phyloP scores from a whole-genome alignment of 2,888 invertebrate species.

The Dynastes tityus region DNA sequence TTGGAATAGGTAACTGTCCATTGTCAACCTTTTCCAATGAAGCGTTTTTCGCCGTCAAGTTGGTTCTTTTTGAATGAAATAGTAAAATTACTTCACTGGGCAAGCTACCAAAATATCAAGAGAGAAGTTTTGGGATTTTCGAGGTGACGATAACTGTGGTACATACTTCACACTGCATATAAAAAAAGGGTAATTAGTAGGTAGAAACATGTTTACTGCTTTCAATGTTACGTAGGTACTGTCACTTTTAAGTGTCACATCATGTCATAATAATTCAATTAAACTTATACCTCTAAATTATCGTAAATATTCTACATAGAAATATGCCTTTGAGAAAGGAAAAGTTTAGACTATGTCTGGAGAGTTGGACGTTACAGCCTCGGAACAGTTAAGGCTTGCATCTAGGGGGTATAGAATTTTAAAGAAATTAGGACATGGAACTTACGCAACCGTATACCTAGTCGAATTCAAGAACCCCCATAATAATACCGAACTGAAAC shows the following conservation, averaged over 20 bases:
- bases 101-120: too few relatives aligned
- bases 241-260: constrained; percentile 32
- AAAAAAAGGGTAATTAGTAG: too few relatives aligned
- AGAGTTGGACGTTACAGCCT: constrained; percentile 69
- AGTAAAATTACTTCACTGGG: too few relatives aligned
- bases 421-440: constrained; percentile 82
- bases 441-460: constrained; percentile 81
- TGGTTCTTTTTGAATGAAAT: too few relatives aligned
- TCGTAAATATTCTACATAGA: constrained; percentile 16
- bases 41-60: too few relatives aligned
- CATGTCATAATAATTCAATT: constrained; percentile 4
- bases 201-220: background rate
- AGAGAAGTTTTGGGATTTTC: too few relatives aligned
- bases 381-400: constrained; percentile 77
- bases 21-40: too few relatives aligned
- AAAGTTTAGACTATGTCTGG: constrained; percentile 63
- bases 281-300: constrained; percentile 8
- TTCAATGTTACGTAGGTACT: background rate
- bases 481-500: constrained; percentile 62
- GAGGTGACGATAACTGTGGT: too few relatives aligned
- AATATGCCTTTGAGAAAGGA: constrained; percentile 17
- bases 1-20: too few relatives aligned
- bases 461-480: constrained; percentile 61
- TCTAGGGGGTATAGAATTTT: constrained; percentile 78
- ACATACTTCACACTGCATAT: too few relatives aligned